phyloP scores from a whole-genome alignment of 2,797 vertebrate genomes.

The Capromys pilorides region DNA sequence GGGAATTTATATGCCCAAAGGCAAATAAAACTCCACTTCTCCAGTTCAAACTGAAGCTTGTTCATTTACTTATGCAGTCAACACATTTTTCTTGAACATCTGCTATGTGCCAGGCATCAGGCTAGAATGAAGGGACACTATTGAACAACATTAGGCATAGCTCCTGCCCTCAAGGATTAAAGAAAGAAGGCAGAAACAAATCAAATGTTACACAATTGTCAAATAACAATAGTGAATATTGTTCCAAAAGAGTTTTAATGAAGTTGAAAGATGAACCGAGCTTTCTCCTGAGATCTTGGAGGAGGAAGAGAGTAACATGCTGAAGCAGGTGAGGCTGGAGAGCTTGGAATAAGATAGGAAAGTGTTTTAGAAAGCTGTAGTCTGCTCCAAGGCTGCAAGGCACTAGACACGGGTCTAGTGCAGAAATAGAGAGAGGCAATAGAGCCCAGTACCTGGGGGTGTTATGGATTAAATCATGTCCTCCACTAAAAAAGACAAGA shows the following conservation, averaged over 20 bases:
- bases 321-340: not conserved
- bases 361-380: not conserved
- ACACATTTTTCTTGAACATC: not conserved
- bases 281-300: not conserved
- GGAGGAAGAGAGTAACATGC: not conserved
- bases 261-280: not conserved
- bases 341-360: not conserved
- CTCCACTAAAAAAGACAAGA: not conserved
- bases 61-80: not conserved
- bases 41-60: not conserved
- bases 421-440: not conserved
- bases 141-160: not conserved
- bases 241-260: not conserved
- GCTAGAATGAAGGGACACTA: not conserved
- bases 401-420: no score
- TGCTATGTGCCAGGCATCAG: not conserved
- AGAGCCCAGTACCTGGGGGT: not conserved
- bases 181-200: not conserved
- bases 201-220: not conserved
- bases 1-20: not conserved
- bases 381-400: not conserved
- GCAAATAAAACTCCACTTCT: not conserved
- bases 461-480: not conserved
- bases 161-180: not conserved
- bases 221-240: not conserved